Conservation (phyloP, 2,113 vertebrate genomes). For the Albula goreensis region DNA sequence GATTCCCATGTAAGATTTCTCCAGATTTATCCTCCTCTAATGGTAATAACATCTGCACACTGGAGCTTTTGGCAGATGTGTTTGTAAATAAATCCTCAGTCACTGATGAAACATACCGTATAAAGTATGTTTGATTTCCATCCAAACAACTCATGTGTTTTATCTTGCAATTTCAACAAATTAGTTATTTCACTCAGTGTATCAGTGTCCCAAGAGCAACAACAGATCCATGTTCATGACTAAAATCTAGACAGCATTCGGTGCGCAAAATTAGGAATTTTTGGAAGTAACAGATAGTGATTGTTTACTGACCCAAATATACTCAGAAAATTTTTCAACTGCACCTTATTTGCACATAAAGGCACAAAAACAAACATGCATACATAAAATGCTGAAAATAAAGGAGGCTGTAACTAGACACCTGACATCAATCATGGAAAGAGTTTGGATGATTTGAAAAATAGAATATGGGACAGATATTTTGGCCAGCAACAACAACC, state of each 20-base stretch:
- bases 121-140: too few species aligned
- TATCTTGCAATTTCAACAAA: too few species aligned
- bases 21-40: background rate
- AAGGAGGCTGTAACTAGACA: too few species aligned
- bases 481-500: background rate
- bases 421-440: background rate
- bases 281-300: background rate
- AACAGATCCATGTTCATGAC: too few species aligned
- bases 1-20: background rate
- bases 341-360: too few species aligned
- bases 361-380: too few species aligned
- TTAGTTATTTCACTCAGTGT: background rate
- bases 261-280: background rate
- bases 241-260: background rate
- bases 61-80: background rate
- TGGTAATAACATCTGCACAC: background rate
- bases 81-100: background rate
- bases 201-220: too few species aligned
- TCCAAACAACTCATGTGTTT: too few species aligned
- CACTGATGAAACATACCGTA: too few species aligned
- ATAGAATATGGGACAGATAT: background rate
- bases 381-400: too few species aligned
- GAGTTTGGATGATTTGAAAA: background rate
- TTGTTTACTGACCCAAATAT: background rate
- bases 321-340: background rate